phyloP scores from a whole-genome alignment of 2,797 vertebrate genomes.

The Epinephelus awoara region DNA sequence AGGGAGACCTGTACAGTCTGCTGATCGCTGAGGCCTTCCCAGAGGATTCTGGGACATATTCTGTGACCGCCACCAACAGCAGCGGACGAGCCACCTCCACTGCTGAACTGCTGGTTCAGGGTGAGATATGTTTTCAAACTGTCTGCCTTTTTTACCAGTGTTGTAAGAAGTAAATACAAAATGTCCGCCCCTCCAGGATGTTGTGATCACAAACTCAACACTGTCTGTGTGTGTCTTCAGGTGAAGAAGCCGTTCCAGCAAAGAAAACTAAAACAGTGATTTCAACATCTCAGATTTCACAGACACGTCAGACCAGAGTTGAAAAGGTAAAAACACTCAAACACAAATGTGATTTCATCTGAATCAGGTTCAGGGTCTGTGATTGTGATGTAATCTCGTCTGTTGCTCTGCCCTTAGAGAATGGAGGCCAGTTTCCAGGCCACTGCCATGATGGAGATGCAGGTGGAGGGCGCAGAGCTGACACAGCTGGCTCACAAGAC shows the following conservation, averaged over 20 bases:
- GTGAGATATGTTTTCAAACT: slow-evolving; percentile 71
- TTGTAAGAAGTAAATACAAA: no score
- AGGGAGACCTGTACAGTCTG: slow-evolving; percentile 97
- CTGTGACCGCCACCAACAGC: slow-evolving; percentile 95
- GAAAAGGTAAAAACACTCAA: slow-evolving; percentile 88
- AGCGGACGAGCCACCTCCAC: slow-evolving; percentile 98
- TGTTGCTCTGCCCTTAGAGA: slow-evolving; percentile 48
- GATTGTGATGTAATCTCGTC: no score
- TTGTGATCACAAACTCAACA: no score
- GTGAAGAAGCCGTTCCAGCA: slow-evolving; percentile 93
- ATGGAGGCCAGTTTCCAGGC: slow-evolving; percentile 92
- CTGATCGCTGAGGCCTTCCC: slow-evolving; percentile 97
- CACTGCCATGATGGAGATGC: slow-evolving; percentile 88
- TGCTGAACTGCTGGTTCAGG: slow-evolving; percentile 95
- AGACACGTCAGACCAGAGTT: slow-evolving; percentile 87
- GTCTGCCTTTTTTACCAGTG: no score
- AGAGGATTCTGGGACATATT: slow-evolving; percentile 98
- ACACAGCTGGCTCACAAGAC: slow-evolving; percentile 93
- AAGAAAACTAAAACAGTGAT: slow-evolving; percentile 97
- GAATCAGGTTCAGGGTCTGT: not conserved
- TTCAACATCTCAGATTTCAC: slow-evolving; percentile 92
- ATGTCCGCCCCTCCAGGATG: no score
- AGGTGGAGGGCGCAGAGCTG: slow-evolving; percentile 86
- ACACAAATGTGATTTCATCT: not conserved
- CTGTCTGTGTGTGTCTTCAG: slow-evolving; percentile 57